Evolutionary conservation across 2,797 vertebrate species (phyloP), one percentile per base, ranked within the genome.

Genomic region (Malacoraja senta): DNA sequence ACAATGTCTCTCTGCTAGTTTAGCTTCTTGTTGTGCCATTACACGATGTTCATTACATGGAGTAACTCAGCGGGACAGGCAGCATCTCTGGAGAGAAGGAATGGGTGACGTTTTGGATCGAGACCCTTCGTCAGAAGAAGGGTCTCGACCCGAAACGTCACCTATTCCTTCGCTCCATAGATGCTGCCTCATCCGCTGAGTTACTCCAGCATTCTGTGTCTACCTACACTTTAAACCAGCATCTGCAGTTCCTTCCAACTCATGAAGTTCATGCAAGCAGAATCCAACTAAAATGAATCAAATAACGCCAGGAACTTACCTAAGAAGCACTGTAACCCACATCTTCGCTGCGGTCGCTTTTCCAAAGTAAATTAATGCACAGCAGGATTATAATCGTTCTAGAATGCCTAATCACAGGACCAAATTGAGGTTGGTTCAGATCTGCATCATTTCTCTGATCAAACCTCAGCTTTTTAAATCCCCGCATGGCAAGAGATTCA

Each of bases 401-500:
- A 58, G 68, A 74, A 74, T 74, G 35, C 21, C 38, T 92, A n/a
- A 76, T 92, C 71, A n/a, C 35, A 8, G 90, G 7, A 76, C 71
- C 29, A 72, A 74, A n/a, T 29, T 74, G 35, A 74, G 13, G 71
- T 53, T 38, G 26, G 90, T 76, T 92, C 71, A 92, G 71, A 10
- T 92, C 71, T 58, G 68, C 68, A 72, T 74, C 38, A 74, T 72
- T 91, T 44, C 90, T 74, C 65, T 86, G 53, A 58, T 68, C 74
- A 91, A 58, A 76, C 71, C 26, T 6, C n/a, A 74, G 35, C 24
- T 74, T 92, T 92, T 76, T 8, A 92, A 76, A 92, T 92, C 38
- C 24, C 13, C 58, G 24, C 19, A 38, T 92, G 71, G 10, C 10
- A 53, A 38, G 84, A 68, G n/a, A 68, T 13, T 68, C n/a, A n/a